A percentile compares a stretch with the other conserved stretches of the same genome.
Evolutionary conservation across 2,888 invertebrate genomes (phyloP).

Genomic region (Rhyacophila evoluta): DNA sequence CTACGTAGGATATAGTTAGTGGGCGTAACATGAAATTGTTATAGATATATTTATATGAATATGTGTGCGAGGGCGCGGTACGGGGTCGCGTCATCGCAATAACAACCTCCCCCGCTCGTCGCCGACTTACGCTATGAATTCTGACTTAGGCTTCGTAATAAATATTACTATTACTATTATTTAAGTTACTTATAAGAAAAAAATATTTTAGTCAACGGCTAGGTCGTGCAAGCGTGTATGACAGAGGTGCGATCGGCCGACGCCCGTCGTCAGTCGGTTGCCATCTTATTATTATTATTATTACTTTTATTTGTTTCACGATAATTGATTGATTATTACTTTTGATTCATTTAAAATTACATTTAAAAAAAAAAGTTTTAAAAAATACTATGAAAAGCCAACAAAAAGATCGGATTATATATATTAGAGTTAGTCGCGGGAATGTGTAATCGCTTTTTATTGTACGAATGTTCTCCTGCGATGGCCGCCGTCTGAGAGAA

Average conservation of each 20-base stretch:
- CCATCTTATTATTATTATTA: conserved; percentile 27
- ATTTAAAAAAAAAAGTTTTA: conserved; percentile 47
- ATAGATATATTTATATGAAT: neutral
- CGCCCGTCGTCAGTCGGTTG: neutral
- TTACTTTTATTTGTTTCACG: conserved; percentile 41
- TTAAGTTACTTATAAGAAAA: conserved; percentile 52
- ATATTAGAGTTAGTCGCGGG: conserved; percentile 46
- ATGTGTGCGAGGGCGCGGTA: conserved; percentile 42
- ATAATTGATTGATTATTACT: conserved; percentile 23
- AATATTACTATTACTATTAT: conserved; percentile 51
- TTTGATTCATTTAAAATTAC: conserved; percentile 30
- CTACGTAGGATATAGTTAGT: neutral
- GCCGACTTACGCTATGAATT: conserved; percentile 55
- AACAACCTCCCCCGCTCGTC: conserved; percentile 34
- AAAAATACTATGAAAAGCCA: conserved; percentile 49
- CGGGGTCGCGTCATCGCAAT: conserved; percentile 16
- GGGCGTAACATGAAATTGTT: neutral
- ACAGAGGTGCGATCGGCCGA: neutral
- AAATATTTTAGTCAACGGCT: conserved; percentile 50
- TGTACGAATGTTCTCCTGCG: conserved; percentile 39
- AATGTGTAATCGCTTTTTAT: conserved; percentile 50
- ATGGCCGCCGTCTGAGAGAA: neutral
- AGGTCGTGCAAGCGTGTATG: conserved; percentile 29
- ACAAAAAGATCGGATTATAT: conserved; percentile 52
- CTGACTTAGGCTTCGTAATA: conserved; percentile 55